Evolutionary conservation across 2,113 vertebrate species (phyloP), one percentile per base, ranked within the genome.

Genomic region (Boulengeromyrus knoepffleri): DNA sequence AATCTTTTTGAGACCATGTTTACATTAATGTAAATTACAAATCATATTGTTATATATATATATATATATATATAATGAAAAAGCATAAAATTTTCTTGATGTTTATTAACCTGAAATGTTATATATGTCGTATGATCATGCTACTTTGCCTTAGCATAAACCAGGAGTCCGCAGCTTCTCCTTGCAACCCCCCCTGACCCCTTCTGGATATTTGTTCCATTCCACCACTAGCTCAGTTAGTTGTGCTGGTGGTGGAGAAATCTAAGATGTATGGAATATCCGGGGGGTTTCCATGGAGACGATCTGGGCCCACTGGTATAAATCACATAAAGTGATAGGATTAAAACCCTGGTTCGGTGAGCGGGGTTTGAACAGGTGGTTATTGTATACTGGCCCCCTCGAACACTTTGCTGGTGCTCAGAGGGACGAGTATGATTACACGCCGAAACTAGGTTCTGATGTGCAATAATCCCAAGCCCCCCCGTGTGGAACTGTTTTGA

Each of bases 1-100:
- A 97, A 97, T 97, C 96, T 93, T 95, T 94, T 93, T 95, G 94
- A 96, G 95, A 95, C 92, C 94, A 95, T 97, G 96, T 97, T 97
- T 97, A 97, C 96, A 97, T 95, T 95, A 94, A 92, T 90, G 91
- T 92, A 92, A 93, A 92, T 93, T 47, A 92, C 90, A 89, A 91
- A 52, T 88, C 90, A 91, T 36, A 91, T 89, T 91, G 19, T 53
- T 84, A 45, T 27, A 87, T 52, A 84, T 58, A 62, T 27, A 87
- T 52, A 84, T 58, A 62, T 90, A 86, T 52, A 85, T 62, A 62
- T 19, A 91, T 88, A 85, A 87, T 87, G 50, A 85, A 91, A 89
- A 90, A 58, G 56, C 89, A 46, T 87, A 92, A 91, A 90, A 88
- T 77, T 88, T 85, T 90, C 90, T 90, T 89, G 89, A 50, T 85